phyloP scores from a whole-genome alignment of 2,113 vertebrate genomes.

The Rhegmatorhina hoffmannsi region DNA sequence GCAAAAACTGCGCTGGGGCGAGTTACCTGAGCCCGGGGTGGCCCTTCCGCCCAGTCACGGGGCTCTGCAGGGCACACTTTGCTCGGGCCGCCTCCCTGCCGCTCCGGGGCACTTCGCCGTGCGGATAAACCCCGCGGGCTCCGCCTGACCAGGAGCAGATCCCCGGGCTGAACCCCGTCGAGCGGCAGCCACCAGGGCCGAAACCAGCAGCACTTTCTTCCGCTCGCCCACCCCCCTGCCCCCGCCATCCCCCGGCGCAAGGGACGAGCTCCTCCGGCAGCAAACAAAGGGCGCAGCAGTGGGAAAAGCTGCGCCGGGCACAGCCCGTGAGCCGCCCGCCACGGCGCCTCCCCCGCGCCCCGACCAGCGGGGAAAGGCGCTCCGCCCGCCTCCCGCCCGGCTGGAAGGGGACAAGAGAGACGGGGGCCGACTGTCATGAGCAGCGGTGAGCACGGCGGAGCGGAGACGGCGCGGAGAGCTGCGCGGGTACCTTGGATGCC shows the following conservation, averaged over 20 bases:
- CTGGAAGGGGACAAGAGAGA: too few relatives aligned
- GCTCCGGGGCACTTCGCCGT: background rate
- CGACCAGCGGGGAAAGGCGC: background rate
- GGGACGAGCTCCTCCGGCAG: background rate
- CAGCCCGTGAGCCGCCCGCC: background rate
- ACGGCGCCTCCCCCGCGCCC: background rate
- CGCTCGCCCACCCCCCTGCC: background rate
- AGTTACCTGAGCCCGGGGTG: background rate
- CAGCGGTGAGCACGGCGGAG: background rate
- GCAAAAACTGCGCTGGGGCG: background rate
- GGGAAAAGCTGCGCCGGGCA: background rate
- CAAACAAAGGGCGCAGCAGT: background rate
- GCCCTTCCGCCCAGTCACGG: background rate
- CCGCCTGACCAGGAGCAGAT: background rate
- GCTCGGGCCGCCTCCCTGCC: background rate
- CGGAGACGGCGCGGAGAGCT: background rate
- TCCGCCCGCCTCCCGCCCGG: background rate
- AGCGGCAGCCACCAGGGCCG: background rate
- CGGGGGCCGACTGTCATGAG: background rate
- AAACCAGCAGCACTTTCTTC: background rate
- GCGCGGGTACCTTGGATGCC: constrained; percentile 90
- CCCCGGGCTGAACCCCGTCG: background rate
- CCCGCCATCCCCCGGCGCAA: background rate
- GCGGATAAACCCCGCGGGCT: background rate
- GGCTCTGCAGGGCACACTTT: background rate